These are phyloP conservation scores for Trematomus bernacchii DNA, from an alignment of 2,797 vertebrate species.

Conservation along the genomic window DNA sequence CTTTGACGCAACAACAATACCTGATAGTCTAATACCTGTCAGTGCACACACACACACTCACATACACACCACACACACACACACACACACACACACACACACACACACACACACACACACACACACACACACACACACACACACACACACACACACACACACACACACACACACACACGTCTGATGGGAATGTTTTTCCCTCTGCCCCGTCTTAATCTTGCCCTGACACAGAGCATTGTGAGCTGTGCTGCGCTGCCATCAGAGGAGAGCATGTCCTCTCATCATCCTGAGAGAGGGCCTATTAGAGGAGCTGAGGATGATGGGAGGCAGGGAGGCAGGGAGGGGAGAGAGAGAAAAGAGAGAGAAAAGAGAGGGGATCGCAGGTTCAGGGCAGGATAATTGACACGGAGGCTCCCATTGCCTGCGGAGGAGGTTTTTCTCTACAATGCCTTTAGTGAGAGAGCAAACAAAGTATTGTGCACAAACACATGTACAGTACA, in stretches of 20 bases:
- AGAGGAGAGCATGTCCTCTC: conserved; percentile 84
- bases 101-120: conserved; percentile 35
- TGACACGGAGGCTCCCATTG: conserved; percentile 82
- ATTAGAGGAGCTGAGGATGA: conserved; percentile 82
- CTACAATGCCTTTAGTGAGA: conserved; percentile 73
- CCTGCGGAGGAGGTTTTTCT: conserved; percentile 75
- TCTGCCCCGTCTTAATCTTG: conserved; percentile 85
- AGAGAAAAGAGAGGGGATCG: conserved; percentile 80
- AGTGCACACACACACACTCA: conserved; percentile 48
- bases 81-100: conserved; percentile 20
- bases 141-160: conserved; percentile 22
- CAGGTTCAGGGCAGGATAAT: conserved; percentile 86
- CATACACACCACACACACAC: conserved; percentile 35
- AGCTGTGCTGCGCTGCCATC: conserved; percentile 81
- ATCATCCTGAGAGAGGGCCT: conserved; percentile 82
- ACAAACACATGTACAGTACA: conserved; percentile 48
- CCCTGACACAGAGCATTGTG: conserved; percentile 79
- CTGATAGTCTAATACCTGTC: conserved; percentile 85
- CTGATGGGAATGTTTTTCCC: conserved; percentile 79
- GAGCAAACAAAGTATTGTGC: conserved; percentile 79
- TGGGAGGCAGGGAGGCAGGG: conserved; percentile 77
- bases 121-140: conserved; percentile 37
- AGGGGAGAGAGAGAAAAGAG: conserved; percentile 74
- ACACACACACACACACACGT: conserved; percentile 37
- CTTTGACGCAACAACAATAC: conserved; percentile 85